Conservation (phyloP, 2,888 invertebrate genomes). For the Sinodicranocentrus sp. region DNA sequence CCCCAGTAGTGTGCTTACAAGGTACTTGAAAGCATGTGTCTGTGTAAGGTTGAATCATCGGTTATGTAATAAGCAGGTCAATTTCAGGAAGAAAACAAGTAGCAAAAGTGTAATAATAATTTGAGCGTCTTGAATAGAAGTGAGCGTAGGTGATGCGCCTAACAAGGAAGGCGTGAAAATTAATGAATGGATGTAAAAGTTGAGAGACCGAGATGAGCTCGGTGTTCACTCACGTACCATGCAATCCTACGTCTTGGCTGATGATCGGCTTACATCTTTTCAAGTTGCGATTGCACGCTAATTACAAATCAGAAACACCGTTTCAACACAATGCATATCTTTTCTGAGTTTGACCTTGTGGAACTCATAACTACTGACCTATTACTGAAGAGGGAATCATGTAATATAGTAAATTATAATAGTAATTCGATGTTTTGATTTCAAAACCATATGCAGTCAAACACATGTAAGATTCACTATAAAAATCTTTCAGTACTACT, state of each 20-base stretch:
- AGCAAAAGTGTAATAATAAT: background rate
- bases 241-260: too few relatives aligned
- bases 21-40: background rate
- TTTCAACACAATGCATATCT: background rate
- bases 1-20: too few relatives aligned
- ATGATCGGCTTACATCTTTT: too few relatives aligned
- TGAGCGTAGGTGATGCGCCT: background rate
- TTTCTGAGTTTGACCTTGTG: constrained; percentile 29
- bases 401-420: too few relatives aligned
- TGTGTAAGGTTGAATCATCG: background rate
- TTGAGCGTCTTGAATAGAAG: background rate
- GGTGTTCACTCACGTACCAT: background rate
- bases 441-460: too few relatives aligned
- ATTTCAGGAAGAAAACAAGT: constrained; percentile 31
- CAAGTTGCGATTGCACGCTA: too few relatives aligned
- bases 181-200: constrained; percentile 29
- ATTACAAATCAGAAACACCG: background rate
- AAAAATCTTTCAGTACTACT: too few relatives aligned
- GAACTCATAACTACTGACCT: constrained; percentile 47
- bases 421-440: too few relatives aligned
- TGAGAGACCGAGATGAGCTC: background rate
- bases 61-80: constrained; percentile 30
- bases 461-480: too few relatives aligned
- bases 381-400: constrained; percentile 25
- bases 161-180: constrained; percentile 38